Percentiles rank a stretch among this genome's conserved stretches.
Conservation (phyloP, 35 echinoderm and acorn worm species). For the Ophiothrix spiculata region DNA sequence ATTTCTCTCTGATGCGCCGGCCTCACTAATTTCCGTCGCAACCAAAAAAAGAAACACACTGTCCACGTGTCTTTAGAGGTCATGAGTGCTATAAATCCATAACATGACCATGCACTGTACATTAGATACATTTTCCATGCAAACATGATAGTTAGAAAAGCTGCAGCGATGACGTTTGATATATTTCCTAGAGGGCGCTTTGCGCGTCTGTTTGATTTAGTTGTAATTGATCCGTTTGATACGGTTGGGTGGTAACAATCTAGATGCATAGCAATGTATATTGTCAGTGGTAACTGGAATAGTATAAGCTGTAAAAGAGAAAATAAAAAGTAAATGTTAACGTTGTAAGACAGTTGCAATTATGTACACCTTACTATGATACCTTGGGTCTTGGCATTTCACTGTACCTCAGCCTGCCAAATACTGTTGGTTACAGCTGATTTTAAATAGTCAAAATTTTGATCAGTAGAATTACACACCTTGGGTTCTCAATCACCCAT, state of each 20-base stretch:
- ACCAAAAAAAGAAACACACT: background rate
- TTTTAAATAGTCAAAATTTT: no score
- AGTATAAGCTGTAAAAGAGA: slow-evolving; percentile 55
- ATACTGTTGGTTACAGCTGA: no score
- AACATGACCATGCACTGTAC: background rate
- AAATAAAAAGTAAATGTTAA: background rate
- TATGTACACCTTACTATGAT: background rate
- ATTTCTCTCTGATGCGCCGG: background rate
- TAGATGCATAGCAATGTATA: slow-evolving; percentile 53
- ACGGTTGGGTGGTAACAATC: slow-evolving; percentile 1
- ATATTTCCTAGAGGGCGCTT: background rate
- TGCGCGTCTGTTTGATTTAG: background rate
- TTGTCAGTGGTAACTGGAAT: slow-evolving; percentile 58
- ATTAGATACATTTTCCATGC: background rate
- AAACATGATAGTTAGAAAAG: background rate
- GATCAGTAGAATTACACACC: no score
- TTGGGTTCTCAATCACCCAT: no score
- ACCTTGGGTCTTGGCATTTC: background rate
- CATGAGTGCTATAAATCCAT: background rate
- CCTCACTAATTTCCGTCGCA: background rate
- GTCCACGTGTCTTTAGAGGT: background rate
- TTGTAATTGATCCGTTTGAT: background rate
- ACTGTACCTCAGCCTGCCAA: no score
- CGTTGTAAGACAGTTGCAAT: background rate
- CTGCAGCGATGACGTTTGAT: background rate